These are phyloP conservation scores for Sylvietta virens DNA, from an alignment of 2,113 vertebrate genomes.

Conservation along the genomic window DNA sequence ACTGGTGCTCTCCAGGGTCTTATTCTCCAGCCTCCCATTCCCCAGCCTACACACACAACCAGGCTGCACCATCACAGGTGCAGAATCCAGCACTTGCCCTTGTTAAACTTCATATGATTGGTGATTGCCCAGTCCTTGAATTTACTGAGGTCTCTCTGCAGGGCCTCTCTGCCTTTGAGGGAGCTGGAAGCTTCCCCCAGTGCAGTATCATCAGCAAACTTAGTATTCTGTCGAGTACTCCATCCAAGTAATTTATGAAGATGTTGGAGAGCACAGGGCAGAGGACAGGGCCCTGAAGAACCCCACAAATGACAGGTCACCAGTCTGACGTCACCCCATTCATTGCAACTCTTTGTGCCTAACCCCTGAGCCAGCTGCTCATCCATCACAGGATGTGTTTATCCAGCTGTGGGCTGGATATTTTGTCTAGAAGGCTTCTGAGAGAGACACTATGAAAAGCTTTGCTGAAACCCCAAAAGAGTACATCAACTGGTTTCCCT, in stretches of 20 bases:
- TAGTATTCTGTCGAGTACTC: accelerated
- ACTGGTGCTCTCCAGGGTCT: not conserved
- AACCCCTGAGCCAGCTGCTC: not conserved
- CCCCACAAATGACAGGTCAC: accelerated
- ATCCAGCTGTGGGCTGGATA: not conserved
- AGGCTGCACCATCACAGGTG: not conserved
- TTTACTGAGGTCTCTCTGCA: not conserved
- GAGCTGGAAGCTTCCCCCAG: not conserved
- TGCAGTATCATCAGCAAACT: not conserved
- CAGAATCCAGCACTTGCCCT: not conserved
- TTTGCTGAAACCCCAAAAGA: not conserved
- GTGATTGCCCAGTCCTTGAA: not conserved
- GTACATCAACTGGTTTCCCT: not conserved
- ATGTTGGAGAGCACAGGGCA: not conserved
- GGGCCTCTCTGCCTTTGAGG: not conserved
- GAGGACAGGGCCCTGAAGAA: not conserved
- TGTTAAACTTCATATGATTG: not conserved
- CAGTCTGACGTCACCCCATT: not conserved
- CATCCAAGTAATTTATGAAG: not conserved
- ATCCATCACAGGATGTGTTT: not conserved
- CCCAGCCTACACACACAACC: not conserved
- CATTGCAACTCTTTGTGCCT: too few species aligned
- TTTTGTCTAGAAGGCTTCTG: not conserved
- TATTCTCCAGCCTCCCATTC: not conserved
- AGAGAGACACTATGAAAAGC: not conserved